Percentiles rank a stretch among this genome's conserved stretches.
phyloP scores from a whole-genome alignment of 1,140 invertebrate genomes.

The Calosoma granatense region DNA sequence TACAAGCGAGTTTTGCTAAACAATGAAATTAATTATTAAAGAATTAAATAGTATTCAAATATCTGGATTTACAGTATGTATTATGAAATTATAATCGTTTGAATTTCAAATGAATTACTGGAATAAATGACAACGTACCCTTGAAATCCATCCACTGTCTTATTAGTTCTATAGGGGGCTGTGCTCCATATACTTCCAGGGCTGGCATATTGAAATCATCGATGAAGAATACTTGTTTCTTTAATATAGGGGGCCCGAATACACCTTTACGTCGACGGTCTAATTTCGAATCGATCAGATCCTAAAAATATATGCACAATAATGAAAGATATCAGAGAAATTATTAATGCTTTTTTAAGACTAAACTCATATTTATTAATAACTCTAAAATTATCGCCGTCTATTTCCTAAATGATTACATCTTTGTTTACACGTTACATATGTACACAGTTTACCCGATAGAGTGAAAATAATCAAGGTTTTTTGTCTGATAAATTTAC shows the following conservation, averaged over 20 bases:
- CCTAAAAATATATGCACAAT: constrained; percentile 48
- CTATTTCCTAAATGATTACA: no score
- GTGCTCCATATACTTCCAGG: constrained; percentile 54
- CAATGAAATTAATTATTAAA: background rate
- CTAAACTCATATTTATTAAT: no score
- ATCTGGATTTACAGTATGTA: background rate
- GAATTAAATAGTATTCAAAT: no score
- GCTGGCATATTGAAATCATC: constrained; percentile 67
- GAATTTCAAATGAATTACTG: background rate
- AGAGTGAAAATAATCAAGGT: no score
- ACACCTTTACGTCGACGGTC: constrained; percentile 55
- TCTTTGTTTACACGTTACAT: no score
- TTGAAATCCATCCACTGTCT: constrained; percentile 58
- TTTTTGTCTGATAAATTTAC: no score
- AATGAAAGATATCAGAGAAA: constrained; percentile 11
- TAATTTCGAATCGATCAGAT: constrained; percentile 67
- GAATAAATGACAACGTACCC: constrained; percentile 30
- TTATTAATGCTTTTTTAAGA: no score
- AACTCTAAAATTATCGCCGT: no score
- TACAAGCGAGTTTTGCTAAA: constrained; percentile 1
- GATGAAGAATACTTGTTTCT: constrained; percentile 55
- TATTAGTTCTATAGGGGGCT: constrained; percentile 60
- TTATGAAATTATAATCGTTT: background rate
- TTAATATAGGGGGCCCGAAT: constrained; percentile 53
- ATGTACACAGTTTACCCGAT: no score